Evolutionary conservation across 2,888 invertebrate genomes (phyloP), one percentile per base, ranked within the genome.

Genomic region (Lepas anatifera): DNA sequence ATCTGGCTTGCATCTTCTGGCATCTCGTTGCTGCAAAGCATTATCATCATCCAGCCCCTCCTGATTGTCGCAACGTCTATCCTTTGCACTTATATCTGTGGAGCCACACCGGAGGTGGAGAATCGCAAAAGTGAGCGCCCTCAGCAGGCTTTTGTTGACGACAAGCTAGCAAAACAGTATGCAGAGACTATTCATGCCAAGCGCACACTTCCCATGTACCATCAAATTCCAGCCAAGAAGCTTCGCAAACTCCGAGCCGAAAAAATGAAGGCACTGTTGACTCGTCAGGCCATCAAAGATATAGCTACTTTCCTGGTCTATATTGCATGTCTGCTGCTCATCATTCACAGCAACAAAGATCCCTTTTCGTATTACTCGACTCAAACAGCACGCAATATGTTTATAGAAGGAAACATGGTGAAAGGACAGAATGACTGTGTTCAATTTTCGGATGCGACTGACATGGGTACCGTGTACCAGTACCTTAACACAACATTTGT

Each of bases 261-360:
- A 74, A 77, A 66, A n/a, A 70, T 80, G 73, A 81, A 80, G 70
- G 81, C 82, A 73, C 76, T 81, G n/a, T 77, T 80, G 74, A 82
- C 82, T 81, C 81, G 79, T 76, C 76, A 77, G 25, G 77, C 82
- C 43, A 72, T 82, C 18, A 74, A 79, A 64, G 82, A 83, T 74
- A 80, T 82, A 11, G 70, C 78, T 41, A 78, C 80, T 70, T 82
- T 81, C 75, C 72, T 77, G 18, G 76, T 81, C 73, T 82, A 81
- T 76, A 75, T 82, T 29, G 80, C 79, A 79, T 77, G 82, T 43
- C 76, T 82, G 35, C 76, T 81, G 69, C 77, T 81, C 37, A 77
- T 82, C 70, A 78, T 79, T 72, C 81, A 82, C 75, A 77, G 79
- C 41, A 80, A 79, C 73, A 76, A 80, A 50, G 80, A 79, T 73